Percentiles rank a stretch among this genome's conserved stretches.
Conservation (phyloP, 2,113 vertebrate genomes). For the Asarcornis scutulata region DNA sequence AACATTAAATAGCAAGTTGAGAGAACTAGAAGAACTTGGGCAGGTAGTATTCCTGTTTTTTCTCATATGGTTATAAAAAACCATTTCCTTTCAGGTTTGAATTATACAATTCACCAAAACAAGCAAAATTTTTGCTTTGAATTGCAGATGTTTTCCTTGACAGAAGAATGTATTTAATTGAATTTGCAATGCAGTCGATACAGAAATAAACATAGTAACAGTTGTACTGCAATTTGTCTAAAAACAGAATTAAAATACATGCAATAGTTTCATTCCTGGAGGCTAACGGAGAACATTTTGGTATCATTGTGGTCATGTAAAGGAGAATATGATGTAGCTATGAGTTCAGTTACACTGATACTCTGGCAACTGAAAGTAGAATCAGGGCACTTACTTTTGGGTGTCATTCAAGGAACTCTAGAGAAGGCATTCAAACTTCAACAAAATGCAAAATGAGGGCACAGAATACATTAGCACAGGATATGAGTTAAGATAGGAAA, state of each 20-base stretch:
- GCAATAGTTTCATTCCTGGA: not conserved
- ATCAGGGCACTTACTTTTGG: not conserved
- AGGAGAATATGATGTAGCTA: not conserved
- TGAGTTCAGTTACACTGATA: not conserved
- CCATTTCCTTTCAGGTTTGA: not conserved
- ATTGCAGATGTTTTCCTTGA: not conserved
- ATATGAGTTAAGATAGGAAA: not conserved
- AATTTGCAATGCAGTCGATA: constrained; percentile 31
- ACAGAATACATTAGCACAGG: not conserved
- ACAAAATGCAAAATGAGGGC: not conserved
- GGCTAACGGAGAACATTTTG: constrained; percentile 20
- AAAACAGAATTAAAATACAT: constrained; percentile 20
- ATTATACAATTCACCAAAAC: not conserved
- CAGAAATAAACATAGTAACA: constrained; percentile 37
- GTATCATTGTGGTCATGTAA: not conserved
- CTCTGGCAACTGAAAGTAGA: not conserved
- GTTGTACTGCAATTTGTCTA: not conserved
- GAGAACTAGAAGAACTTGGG: not conserved
- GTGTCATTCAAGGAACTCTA: not conserved
- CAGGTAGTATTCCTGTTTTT: not conserved
- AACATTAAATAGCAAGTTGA: not conserved
- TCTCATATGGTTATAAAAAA: not conserved
- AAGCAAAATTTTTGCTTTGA: not conserved
- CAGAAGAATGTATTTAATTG: not conserved
- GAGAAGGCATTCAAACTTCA: not conserved